Evolutionary conservation across 2,888 invertebrate genomes (phyloP), one percentile per base, ranked within the genome.

Genomic region (Drosophila nigricruria): DNA sequence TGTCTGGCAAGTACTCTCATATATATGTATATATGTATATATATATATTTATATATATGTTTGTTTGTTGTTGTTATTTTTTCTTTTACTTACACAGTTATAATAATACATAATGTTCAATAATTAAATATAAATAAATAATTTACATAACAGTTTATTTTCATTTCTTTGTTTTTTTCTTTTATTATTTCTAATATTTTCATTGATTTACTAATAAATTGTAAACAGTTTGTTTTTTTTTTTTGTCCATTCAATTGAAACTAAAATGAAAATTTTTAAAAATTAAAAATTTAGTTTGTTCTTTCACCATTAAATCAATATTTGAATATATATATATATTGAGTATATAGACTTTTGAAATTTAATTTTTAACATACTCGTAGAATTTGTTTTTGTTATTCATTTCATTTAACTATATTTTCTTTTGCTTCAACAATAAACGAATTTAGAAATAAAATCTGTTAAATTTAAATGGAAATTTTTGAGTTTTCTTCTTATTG

Each of bases 91-190:
- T 90, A 85, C 77, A 88, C 85, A 87, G 77, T 84, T 79, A 77
- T 69, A 79, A 45, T 73, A 77, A 77, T 68, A 79, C 59, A 64
- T 68, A 76, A 79, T 76, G 65, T 73, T 73, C 68, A 72, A 71
- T 87, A 84, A 75, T 68, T 75, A 76, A 78, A 73, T 76, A 75
- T 77, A 88, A 49, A 86, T 87, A 87, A 91, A 82, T 89, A 91
- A 90, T 92, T 84, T 92, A 89, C 91, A 91, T 92, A 92, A 91
- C 91, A 91, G 77, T 78, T 87, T 78, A 42, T 71, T 70, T 72
- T 56, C 1, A 66, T 64, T 74, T 64, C 65, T 65, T 74, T 64
- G 64, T 65, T 70, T 53, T 69, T 68, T 10, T 40, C 1, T 63
- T 25, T 70, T 58, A 61, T 68, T 67, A 60, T 64, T 56, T 71